Evolutionary conservation across 1,140 invertebrate genomes (phyloP).

Genomic region (Drosophila kurseongensis): DNA sequence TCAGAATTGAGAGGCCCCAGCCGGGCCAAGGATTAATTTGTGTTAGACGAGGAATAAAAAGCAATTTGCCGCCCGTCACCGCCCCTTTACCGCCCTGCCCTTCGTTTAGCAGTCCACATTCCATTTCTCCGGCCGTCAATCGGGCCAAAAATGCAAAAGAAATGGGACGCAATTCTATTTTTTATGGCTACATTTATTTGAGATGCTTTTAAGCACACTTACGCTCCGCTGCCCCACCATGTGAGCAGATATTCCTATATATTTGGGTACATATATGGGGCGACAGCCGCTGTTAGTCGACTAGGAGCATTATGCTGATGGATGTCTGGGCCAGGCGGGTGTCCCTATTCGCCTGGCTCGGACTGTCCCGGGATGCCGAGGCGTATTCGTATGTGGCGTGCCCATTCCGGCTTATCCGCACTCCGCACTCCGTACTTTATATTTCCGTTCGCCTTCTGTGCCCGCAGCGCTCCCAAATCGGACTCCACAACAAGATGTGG

Average conservation of each 20-base stretch:
- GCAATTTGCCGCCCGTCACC: conserved; percentile 38
- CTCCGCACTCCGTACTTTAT: conserved; percentile 9
- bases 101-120: neutral
- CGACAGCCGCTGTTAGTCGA: conserved; percentile 8
- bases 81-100: neutral
- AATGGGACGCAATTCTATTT: conserved; percentile 61
- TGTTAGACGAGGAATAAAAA: conserved; percentile 54
- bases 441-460: conserved; percentile 21
- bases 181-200: conserved; percentile 62
- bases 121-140: conserved; percentile 4
- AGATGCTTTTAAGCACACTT: conserved; percentile 64
- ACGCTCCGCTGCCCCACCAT: conserved; percentile 33
- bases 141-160: conserved; percentile 42
- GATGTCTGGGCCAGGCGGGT: conserved; percentile 11
- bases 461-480: conserved; percentile 93
- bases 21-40: conserved; percentile 57
- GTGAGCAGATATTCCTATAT: conserved; percentile 22
- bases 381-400: conserved; percentile 9
- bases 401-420: neutral
- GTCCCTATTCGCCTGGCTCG: conserved; percentile 12
- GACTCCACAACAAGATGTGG: conserved; percentile 97
- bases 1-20: conserved; percentile 46
- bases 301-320: conserved; percentile 29
- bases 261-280: conserved; percentile 5
- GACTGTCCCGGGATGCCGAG: conserved; percentile 23